These are phyloP conservation scores for Vireo altiloquus DNA, from an alignment of 2,113 vertebrate species.

Conservation along the genomic window DNA sequence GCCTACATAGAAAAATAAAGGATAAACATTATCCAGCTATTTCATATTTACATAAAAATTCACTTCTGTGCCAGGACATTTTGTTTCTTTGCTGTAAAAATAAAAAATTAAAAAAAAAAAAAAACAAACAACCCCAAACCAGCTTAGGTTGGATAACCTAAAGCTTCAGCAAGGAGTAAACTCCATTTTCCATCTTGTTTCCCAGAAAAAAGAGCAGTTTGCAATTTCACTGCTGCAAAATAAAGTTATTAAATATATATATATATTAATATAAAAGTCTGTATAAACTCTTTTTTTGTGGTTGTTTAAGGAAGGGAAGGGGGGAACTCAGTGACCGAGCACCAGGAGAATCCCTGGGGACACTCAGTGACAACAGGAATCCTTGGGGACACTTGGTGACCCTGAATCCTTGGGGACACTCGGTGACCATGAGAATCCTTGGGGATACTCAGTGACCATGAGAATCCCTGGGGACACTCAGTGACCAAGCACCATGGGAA, in stretches of 20 bases:
- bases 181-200: neutral
- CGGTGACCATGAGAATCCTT: neutral
- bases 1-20: constrained; percentile 80
- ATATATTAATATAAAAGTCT: neutral
- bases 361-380: neutral
- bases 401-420: neutral
- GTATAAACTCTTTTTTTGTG: neutral
- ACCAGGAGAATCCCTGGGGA: too few relatives aligned
- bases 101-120: neutral
- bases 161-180: neutral
- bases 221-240: neutral
- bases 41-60: constrained; percentile 62
- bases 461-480: too few relatives aligned
- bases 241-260: constrained; percentile 56
- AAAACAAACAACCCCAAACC: neutral
- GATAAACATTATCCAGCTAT: constrained; percentile 80
- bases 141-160: neutral
- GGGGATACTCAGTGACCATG: too few relatives aligned
- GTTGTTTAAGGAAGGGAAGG: neutral
- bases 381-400: neutral
- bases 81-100: constrained; percentile 13
- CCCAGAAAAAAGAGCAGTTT: neutral
- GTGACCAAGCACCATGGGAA: too few relatives aligned
- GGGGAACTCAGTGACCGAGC: neutral
- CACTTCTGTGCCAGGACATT: constrained; percentile 1